A percentile compares a stretch with the other conserved stretches of the same genome.
Evolutionary conservation across 2,888 invertebrate genomes (phyloP).

Genomic region (Oegoconia quadripuncta): DNA sequence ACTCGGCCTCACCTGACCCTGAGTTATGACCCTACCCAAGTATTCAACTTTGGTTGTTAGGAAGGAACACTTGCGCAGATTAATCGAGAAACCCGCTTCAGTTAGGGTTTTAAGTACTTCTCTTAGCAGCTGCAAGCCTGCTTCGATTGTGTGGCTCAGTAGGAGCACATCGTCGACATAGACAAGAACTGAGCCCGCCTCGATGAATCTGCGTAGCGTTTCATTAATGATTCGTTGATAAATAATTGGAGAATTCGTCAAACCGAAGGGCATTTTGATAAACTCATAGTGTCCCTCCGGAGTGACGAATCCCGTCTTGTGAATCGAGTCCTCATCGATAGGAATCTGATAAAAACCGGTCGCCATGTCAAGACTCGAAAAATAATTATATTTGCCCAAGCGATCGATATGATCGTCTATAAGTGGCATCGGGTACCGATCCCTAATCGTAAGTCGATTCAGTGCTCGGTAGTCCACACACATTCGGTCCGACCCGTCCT

Average conservation of each 20-base stretch:
- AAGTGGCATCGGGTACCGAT: conserved; percentile 12
- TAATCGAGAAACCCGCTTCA: conserved; percentile 20
- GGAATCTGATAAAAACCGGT: no score
- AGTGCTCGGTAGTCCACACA: conserved; percentile 15
- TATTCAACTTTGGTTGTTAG: conserved; percentile 19
- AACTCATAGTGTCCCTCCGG: no score
- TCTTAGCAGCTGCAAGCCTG: conserved; percentile 11
- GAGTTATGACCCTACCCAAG: conserved; percentile 14
- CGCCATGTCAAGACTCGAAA: conserved; percentile 2
- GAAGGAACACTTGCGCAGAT: conserved; percentile 20
- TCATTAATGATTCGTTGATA: no score
- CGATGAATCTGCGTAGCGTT: conserved; percentile 13
- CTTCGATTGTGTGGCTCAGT: conserved; percentile 10
- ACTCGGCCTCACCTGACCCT: conserved; percentile 10
- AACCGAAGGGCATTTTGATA: no score
- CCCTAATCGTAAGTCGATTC: conserved; percentile 11
- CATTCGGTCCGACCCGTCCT: conserved; percentile 2
- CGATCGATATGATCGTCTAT: conserved; percentile 16
- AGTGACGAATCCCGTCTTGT: no score
- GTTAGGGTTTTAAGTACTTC: conserved; percentile 17
- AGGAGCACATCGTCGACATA: conserved; percentile 21
- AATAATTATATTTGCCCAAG: conserved; percentile 2
- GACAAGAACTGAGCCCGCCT: conserved; percentile 13
- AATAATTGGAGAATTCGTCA: no score
- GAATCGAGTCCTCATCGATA: no score